Evolutionary conservation across 2,888 invertebrate genomes (phyloP).

Genomic region (Hirtodrosophila trivittata): DNA sequence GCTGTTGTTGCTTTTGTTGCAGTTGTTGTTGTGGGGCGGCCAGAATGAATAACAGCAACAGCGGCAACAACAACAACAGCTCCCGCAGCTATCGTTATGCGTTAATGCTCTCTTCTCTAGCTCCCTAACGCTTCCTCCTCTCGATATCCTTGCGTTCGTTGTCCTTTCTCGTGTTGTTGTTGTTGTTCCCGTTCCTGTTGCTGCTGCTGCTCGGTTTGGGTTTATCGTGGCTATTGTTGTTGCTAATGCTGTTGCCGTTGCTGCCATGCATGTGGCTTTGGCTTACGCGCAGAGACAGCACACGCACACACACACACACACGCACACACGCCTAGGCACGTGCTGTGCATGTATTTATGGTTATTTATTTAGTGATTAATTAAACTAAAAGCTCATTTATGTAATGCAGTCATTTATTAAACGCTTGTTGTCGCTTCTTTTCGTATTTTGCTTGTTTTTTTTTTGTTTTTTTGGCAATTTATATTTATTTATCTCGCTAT

Average conservation of each 20-base stretch:
- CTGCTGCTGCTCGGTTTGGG: conserved; percentile 40
- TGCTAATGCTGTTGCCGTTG: conserved; percentile 29
- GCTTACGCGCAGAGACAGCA: conserved; percentile 19
- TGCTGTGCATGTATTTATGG: conserved; percentile 30
- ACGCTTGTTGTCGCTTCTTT: conserved; percentile 28
- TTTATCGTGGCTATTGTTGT: conserved; percentile 28
- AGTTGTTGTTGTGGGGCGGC: conserved; percentile 84
- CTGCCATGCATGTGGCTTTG: conserved; percentile 52
- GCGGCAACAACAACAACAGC: conserved; percentile 48
- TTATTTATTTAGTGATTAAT: conserved; percentile 74
- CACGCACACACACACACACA: conserved; percentile 20
- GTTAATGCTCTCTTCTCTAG: neutral
- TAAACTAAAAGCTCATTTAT: conserved; percentile 79
- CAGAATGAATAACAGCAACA: conserved; percentile 82
- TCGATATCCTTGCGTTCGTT: conserved; percentile 29
- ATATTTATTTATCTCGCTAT: conserved; percentile 31
- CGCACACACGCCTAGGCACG: conserved; percentile 21
- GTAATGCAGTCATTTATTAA: conserved; percentile 70
- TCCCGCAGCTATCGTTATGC: conserved; percentile 22
- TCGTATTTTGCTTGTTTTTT: conserved; percentile 4
- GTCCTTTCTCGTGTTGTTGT: conserved; percentile 9
- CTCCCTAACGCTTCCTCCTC: too few relatives aligned
- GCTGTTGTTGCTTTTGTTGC: conserved; percentile 82
- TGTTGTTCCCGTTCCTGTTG: conserved; percentile 3
- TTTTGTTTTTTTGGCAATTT: conserved; percentile 35